Conservation (phyloP, 2,888 invertebrate genomes). For the Xanthia togata region DNA sequence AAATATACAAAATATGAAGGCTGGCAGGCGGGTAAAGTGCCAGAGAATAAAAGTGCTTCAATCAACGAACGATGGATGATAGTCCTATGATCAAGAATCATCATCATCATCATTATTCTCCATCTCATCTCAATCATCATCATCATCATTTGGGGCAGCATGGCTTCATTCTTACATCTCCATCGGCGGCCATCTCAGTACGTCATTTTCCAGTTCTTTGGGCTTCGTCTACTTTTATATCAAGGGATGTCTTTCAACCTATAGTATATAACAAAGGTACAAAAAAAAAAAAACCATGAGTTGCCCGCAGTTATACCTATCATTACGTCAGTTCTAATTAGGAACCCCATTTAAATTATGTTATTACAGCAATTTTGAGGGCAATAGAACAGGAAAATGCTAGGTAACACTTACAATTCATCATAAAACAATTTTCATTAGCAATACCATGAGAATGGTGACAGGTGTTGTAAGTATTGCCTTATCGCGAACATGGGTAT, state of each 20-base stretch:
- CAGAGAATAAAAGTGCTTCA: too few relatives aligned
- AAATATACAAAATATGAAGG: slow-evolving; percentile 1
- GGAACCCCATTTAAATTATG: background rate
- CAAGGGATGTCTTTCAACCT: background rate
- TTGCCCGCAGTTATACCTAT: too few relatives aligned
- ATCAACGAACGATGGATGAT: too few relatives aligned
- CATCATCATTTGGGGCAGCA: too few relatives aligned
- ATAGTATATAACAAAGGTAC: background rate
- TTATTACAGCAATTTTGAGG: background rate
- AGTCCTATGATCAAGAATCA: background rate
- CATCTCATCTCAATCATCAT: too few relatives aligned
- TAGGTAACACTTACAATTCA: slow-evolving; percentile 7
- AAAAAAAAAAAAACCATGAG: too few relatives aligned
- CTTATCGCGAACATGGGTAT: slow-evolving; percentile 25
- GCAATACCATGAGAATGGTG: slow-evolving; percentile 39
- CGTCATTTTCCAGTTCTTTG: background rate
- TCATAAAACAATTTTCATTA: slow-evolving; percentile 11
- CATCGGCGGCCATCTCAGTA: too few relatives aligned
- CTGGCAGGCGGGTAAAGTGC: background rate
- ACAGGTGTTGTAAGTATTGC: slow-evolving; percentile 24
- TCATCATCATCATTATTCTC: too few relatives aligned
- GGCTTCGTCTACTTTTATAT: background rate
- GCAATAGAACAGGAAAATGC: background rate
- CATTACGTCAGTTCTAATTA: too few relatives aligned
- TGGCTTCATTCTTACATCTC: background rate